These are phyloP conservation scores for Lepidochrysops patricia DNA, from an alignment of 2,888 invertebrate genomes.

Conservation along the genomic window DNA sequence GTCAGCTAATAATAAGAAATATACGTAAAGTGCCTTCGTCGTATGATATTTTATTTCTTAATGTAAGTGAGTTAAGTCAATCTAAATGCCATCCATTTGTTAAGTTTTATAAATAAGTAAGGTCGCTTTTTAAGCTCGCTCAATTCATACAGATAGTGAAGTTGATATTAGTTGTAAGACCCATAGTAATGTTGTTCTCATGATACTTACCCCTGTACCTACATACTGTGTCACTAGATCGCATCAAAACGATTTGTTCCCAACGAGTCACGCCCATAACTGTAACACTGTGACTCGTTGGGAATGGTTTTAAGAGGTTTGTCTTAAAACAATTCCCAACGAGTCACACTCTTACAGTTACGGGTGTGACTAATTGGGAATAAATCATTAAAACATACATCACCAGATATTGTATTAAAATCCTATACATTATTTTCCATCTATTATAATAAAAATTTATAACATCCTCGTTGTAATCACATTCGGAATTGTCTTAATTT, in stretches of 20 bases:
- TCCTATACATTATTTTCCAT: not conserved
- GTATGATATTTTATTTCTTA: conserved; percentile 60
- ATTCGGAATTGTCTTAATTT: conserved; percentile 9
- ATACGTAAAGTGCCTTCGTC: conserved; percentile 66
- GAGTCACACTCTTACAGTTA: too few species aligned
- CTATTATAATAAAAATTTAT: not conserved
- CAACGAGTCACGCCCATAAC: too few species aligned
- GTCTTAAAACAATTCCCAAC: too few species aligned
- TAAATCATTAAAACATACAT: too few species aligned
- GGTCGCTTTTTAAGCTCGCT: conserved; percentile 69
- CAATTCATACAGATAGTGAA: conserved; percentile 67
- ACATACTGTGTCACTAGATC: not conserved
- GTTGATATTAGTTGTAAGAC: conserved; percentile 55
- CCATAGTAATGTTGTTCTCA: conserved; percentile 37
- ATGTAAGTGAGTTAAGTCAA: conserved; percentile 72
- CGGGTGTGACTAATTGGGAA: too few species aligned
- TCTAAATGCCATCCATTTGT: conserved; percentile 75
- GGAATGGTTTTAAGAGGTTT: too few species aligned
- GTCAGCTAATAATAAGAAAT: conserved; percentile 49
- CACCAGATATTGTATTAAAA: not conserved
- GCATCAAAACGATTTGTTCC: too few species aligned
- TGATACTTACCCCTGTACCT: conserved; percentile 6
- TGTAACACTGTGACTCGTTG: too few species aligned
- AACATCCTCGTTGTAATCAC: conserved; percentile 8
- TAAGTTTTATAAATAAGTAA: conserved; percentile 70